Conservation (phyloP, 2,113 vertebrate species). For the Melierax canorus region DNA sequence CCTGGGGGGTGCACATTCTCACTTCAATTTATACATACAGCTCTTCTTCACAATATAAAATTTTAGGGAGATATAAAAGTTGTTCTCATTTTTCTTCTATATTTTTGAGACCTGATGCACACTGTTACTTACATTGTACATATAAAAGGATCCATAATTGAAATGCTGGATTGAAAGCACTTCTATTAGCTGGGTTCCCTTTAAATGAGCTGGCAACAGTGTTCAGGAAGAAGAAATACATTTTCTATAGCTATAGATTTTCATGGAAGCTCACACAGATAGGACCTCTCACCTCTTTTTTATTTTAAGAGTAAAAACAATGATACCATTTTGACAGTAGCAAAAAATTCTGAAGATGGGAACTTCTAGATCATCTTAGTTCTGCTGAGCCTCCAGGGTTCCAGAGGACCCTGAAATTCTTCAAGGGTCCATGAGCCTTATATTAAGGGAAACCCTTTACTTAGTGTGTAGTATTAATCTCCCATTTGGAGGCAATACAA, state of each 20-base stretch:
- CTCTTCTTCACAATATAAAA: neutral
- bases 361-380: neutral
- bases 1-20: neutral
- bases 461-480: neutral
- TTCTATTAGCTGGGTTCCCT: neutral
- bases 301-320: neutral
- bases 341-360: neutral
- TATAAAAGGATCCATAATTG: neutral
- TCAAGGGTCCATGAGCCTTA: neutral
- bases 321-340: neutral
- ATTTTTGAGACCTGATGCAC: neutral
- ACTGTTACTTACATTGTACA: neutral
- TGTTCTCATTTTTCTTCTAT: neutral
- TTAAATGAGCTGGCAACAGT: neutral
- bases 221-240: neutral
- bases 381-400: neutral
- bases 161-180: neutral
- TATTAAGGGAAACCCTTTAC: neutral
- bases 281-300: neutral
- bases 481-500: neutral
- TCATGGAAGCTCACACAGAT: neutral
- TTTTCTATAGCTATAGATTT: neutral
- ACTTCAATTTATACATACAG: neutral
- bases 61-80: neutral
- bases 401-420: neutral